Base-by-base conservation (phyloP, 2,888 invertebrate species). In the Lithophane semibrunnea region DNA sequence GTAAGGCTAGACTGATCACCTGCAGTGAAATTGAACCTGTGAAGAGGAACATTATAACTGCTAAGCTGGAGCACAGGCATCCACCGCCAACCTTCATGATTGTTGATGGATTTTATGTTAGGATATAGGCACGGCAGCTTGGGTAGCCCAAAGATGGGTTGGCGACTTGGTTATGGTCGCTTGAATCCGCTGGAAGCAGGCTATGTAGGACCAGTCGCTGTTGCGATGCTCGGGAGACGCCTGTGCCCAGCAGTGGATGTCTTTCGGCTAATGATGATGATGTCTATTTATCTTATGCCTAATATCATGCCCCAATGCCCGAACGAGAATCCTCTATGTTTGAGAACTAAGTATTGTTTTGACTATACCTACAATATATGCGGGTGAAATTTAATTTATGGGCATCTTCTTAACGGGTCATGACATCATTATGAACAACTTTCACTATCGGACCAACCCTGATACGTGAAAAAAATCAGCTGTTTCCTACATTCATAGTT, bases 31-130 rank as follows among this genome's bases (percentile, higher is more conserved):
- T 44, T 9, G 58, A 56, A 9, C 76, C 88, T 12, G 3, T 12
- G n/a, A 64, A 79, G 29, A 75, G 89, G 1, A 37, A 12, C 0
- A 2, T 89, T 2, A 1, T 86, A 4, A 73, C 86, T 18, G 81
- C 94, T 5, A 95, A 94, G 80, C 92, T 96, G 69, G 93, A 95
- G 69, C 97, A 97, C 78, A 94, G 92, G 66, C 97, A 97, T 82
- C 93, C 94, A 9, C 88, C 88, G 0, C 90, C 90, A 0, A 80
- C 77, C 0, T 92, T 86, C 66, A 24, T 88, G 8, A 87, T 92
- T 42, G 68, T 77, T 2, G 73, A 90, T 67, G 90, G 91, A 9
- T 75, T 86, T 65, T 90, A 88, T 63, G 61, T 88, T n/a, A 89
- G 88, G 65, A 77, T 90, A 24, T 90, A n/a, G 1, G 18, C 29